Evolutionary conservation across 2,113 vertebrate species (phyloP).

Genomic region (Trachemys scripta): DNA sequence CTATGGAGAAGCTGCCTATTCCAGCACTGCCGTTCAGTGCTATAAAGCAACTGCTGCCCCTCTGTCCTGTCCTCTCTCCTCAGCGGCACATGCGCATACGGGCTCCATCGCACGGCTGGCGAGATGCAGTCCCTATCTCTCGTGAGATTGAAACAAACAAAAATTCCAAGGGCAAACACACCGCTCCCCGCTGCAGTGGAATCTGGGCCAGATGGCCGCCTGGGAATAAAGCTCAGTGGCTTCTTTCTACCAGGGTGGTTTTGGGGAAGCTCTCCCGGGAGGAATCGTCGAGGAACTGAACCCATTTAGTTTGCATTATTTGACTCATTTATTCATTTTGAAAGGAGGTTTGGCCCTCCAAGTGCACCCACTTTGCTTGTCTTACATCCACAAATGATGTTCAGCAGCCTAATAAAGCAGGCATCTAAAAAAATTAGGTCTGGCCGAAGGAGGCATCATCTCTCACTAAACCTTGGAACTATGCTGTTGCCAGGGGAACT

Average conservation of each 20-base stretch:
- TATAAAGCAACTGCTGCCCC: background rate
- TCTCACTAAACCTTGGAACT: slow-evolving; percentile 61
- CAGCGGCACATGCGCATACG: background rate
- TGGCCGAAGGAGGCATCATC: slow-evolving; percentile 40
- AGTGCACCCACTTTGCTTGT: background rate
- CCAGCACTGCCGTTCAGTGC: rapidly evolving
- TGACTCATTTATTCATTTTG: slow-evolving; percentile 46
- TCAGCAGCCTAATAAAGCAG: background rate
- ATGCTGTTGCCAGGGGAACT: slow-evolving; percentile 66
- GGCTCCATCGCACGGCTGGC: background rate
- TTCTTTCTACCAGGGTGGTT: background rate
- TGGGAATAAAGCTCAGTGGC: slow-evolving; percentile 21
- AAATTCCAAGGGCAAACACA: background rate
- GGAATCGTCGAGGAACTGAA: slow-evolving; percentile 33
- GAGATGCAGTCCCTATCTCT: background rate
- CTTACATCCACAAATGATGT: background rate
- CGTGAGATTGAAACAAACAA: background rate
- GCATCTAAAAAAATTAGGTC: background rate
- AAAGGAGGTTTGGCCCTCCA: background rate
- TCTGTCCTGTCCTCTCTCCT: background rate
- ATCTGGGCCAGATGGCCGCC: slow-evolving; percentile 44
- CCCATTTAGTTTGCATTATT: slow-evolving; percentile 1
- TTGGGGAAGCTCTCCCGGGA: slow-evolving; percentile 25
- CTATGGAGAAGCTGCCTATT: rapidly evolving
- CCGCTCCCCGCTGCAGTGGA: background rate